Conservation (phyloP, 2,888 invertebrate genomes). For the Ochlodes sylvanus region DNA sequence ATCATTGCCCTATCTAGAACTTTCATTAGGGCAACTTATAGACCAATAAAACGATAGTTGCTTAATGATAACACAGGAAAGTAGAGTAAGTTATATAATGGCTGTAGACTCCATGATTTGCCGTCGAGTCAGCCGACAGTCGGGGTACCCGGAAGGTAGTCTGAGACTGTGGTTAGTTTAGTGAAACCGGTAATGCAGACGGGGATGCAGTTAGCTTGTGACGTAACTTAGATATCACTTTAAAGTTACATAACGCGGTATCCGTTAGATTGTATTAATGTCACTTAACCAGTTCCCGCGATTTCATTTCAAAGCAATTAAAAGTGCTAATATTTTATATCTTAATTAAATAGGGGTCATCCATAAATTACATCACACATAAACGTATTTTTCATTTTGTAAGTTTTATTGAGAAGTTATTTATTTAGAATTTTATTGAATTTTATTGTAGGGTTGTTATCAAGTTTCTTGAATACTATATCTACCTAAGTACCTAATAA, state of each 20-base stretch:
- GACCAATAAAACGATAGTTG: neutral
- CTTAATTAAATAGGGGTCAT: no score
- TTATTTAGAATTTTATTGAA: no score
- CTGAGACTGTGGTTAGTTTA: slow-evolving; percentile 23
- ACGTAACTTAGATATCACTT: slow-evolving; percentile 32
- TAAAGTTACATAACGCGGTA: neutral
- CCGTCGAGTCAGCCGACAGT: neutral
- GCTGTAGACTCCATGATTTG: neutral
- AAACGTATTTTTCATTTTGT: no score
- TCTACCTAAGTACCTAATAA: no score
- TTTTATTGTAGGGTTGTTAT: no score
- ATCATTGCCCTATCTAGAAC: neutral
- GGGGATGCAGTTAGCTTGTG: slow-evolving; percentile 24
- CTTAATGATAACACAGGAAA: neutral
- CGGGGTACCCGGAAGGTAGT: slow-evolving; percentile 32
- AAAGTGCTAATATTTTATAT: no score
- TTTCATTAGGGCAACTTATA: neutral
- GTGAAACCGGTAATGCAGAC: slow-evolving; percentile 24
- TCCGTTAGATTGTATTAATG: neutral
- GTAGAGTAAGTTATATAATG: neutral
- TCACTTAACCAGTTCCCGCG: no score
- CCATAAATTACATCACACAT: no score
- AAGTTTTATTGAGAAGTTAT: no score
- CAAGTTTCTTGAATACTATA: no score
- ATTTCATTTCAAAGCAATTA: no score